phyloP scores from a whole-genome alignment of 2,113 vertebrate genomes.

The Gallinago media region DNA sequence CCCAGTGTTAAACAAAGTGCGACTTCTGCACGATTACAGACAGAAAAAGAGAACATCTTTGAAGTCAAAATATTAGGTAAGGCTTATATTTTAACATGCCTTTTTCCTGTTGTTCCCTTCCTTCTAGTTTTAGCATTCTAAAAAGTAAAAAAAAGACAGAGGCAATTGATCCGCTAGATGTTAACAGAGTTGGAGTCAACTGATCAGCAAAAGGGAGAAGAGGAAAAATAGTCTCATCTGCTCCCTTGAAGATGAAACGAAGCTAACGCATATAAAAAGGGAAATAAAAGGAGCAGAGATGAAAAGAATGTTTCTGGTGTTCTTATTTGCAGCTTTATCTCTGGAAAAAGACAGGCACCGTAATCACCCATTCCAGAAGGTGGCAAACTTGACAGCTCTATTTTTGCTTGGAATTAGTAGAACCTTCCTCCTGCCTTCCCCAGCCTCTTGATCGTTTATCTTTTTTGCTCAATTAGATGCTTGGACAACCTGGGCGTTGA shows the following conservation, averaged over 20 bases:
- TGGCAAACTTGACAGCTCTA: background rate
- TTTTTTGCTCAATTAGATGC: background rate
- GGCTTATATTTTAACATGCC: background rate
- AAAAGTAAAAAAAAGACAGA: background rate
- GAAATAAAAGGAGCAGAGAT: background rate
- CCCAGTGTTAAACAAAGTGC: background rate
- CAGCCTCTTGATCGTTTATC: background rate
- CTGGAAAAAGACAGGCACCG: background rate
- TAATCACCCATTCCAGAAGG: background rate
- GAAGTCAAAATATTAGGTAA: background rate
- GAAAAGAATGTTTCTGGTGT: background rate
- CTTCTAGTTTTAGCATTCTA: background rate
- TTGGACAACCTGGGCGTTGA: background rate
- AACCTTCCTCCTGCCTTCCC: background rate
- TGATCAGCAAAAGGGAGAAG: background rate
- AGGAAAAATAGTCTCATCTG: background rate
- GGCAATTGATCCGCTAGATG: background rate
- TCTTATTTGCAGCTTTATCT: constrained; percentile 12
- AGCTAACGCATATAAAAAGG: background rate
- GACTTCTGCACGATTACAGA: background rate
- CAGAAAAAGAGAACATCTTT: background rate
- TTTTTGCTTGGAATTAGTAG: background rate
- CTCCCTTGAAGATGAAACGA: background rate
- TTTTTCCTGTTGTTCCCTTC: background rate
- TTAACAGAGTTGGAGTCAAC: background rate